These are phyloP conservation scores for Cryptocheilus praepositus DNA, from an alignment of 2,888 invertebrate species.

Conservation along the genomic window DNA sequence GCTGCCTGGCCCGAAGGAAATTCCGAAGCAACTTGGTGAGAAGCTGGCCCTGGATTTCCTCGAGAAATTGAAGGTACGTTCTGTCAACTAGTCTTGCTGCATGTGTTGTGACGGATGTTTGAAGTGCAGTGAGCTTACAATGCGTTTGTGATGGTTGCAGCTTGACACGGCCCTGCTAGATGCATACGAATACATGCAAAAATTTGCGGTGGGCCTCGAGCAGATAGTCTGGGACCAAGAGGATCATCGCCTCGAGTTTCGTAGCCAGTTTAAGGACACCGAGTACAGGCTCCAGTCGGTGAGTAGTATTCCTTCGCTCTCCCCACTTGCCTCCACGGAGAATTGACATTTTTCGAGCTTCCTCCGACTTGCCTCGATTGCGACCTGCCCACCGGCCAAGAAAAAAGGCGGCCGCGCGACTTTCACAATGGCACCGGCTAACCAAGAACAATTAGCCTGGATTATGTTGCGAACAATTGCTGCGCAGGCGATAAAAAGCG, in stretches of 20 bases:
- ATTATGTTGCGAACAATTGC: constrained; percentile 38
- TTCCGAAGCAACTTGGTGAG: constrained; percentile 76
- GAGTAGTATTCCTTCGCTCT: constrained; percentile 52
- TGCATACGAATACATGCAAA: constrained; percentile 82
- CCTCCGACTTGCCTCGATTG: background rate
- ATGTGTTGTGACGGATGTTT: background rate
- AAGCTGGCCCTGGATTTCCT: constrained; percentile 72
- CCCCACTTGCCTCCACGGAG: background rate
- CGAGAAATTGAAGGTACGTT: constrained; percentile 74
- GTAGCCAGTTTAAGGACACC: constrained; percentile 77
- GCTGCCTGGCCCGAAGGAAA: constrained; percentile 74
- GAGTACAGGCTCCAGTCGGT: constrained; percentile 79
- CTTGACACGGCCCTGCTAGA: constrained; percentile 77
- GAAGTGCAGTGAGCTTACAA: background rate
- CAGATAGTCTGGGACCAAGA: constrained; percentile 80
- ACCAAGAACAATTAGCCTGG: constrained; percentile 41
- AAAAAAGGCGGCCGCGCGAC: constrained; percentile 24
- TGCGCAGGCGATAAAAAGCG: constrained; percentile 47
- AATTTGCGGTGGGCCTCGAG: constrained; percentile 83
- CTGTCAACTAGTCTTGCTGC: too few relatives aligned
- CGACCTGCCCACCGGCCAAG: constrained; percentile 1
- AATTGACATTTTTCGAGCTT: background rate
- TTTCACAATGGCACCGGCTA: constrained; percentile 48
- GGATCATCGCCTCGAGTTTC: constrained; percentile 75
- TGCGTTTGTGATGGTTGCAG: constrained; percentile 66